These are phyloP conservation scores for Campylorhamphus procurvoides DNA, from an alignment of 2,113 vertebrate genomes.

Conservation along the genomic window DNA sequence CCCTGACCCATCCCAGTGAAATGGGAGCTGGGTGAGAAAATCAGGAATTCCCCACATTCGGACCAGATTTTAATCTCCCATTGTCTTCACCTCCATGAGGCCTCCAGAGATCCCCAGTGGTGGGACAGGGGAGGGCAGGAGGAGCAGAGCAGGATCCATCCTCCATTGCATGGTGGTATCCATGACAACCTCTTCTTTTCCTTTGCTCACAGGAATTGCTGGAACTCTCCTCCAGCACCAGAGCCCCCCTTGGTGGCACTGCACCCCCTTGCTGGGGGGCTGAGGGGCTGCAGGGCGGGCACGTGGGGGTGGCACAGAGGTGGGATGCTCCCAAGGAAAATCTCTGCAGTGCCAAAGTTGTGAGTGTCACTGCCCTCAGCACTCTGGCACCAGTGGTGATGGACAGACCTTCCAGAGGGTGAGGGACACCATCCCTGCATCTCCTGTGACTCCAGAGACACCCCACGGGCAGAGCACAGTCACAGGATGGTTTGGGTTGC, in stretches of 20 bases:
- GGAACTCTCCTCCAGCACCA: neutral
- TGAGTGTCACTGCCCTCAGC: neutral
- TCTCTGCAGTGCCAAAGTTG: neutral
- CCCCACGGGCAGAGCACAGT: too few species aligned
- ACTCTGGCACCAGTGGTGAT: neutral
- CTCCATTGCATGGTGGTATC: neutral
- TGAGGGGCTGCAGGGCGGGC: neutral
- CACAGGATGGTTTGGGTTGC: too few species aligned
- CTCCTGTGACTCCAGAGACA: neutral
- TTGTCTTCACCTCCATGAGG: fast-evolving
- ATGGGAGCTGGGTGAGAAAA: neutral
- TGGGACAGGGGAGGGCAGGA: neutral
- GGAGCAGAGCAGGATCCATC: neutral
- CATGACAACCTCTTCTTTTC: neutral
- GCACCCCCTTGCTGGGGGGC: neutral
- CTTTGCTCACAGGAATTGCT: neutral
- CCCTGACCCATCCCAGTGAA: neutral
- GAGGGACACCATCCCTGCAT: neutral
- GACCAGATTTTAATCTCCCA: neutral
- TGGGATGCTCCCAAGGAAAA: neutral
- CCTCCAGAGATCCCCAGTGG: neutral
- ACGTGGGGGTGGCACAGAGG: fast-evolving
- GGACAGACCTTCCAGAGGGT: neutral
- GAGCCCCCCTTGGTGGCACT: neutral
- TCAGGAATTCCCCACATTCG: neutral